Evolutionary conservation across 2,797 vertebrate species (phyloP), one percentile per base, ranked within the genome.

Genomic region (Myripristis murdjan): DNA sequence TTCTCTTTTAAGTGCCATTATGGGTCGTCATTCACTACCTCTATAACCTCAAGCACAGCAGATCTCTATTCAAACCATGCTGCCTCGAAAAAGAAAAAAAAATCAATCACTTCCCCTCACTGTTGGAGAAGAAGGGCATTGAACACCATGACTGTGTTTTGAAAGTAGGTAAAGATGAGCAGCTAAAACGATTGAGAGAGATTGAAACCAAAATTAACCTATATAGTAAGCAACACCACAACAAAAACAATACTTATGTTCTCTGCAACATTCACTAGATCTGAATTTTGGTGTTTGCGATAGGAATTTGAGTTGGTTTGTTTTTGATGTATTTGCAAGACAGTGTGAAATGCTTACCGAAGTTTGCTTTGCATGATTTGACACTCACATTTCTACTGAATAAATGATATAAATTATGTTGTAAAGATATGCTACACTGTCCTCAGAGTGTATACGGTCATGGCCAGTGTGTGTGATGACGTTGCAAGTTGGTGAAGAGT

Each of bases 1-100:
- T 94, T 90, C 88, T 92, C 88, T 92, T 93, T 92, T 87, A 93
- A 93, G 92, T 92, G 81, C 90, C 89, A 93, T 94, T 91, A 91
- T 92, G 84, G 82, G 78, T 74, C 75, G 75, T 89, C 88, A 87
- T 90, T 92, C 89, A 90, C 79, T 57, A 63, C 57, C 23, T 78
- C 79, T 83, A 82, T 80, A 88, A 90, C 84, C 86, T 83, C 74
- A 4, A 89, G 86, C 78, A 73, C 75, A 16, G 47, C 87, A 75
- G 81, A 87, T 88, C 79, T 90, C 84, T 87, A 86, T 91, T 92
- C 83, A 76, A 39, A 33, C 79, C 47, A 31, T 47, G 75, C 78
- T 70, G 77, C 65, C 56, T 64, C 52, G 51, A 53, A 24, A 70
- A 80, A 76, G 54, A 77, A 74, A 83, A 54, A 55, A 76, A 87